Base-by-base conservation (phyloP, 2,797 vertebrate species). In the Microctenopoma lineatum region DNA sequence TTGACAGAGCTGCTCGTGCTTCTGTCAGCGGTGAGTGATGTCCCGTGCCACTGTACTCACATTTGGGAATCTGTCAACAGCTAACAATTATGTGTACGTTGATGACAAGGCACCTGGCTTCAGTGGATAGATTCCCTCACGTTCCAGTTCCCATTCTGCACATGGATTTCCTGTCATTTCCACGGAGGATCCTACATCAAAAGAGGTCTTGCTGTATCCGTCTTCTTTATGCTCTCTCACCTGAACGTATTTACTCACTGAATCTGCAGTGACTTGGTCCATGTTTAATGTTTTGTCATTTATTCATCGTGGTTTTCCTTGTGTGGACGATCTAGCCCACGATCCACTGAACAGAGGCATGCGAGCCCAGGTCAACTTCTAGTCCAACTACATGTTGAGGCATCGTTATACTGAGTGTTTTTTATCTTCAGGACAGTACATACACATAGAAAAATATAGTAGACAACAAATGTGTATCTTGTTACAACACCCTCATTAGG, bases 41-140 rank as follows among this genome's bases (percentile, higher is more conserved):
- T 47, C 55, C 56, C 73, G 38, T 38, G 81, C 74, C 29, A 34
- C 65, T 56, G 18, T 48, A 42, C 73, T 62, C 62, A 70, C 75
- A 61, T 80, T 84, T 63, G 57, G 65, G 70, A 77, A 89, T 87
- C 86, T 86, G 85, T 90, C 90, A 89, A 79, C 27, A 8, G 71
- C 77, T 91, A 92, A 91, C 91, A 90, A 92, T 91, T 90, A 87
- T 80, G 83, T 90, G 87, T 88, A 84, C 89, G 65, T 90, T 90
- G 84, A 84, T 81, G 70, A 85, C 83, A 84, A 80, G 84, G 45
- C 62, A 67, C 73, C 55, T 3, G 2, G 79, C 61, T 84, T 83
- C 87, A 87, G 88, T 60, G 56, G 88, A 92, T 93, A 76, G 57
- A 91, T 90, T 57, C 70, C 1, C 56, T 67, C 81, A 65, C 80